Base-by-base conservation (phyloP, 2,888 invertebrate genomes). In the Sycophila texana region DNA sequence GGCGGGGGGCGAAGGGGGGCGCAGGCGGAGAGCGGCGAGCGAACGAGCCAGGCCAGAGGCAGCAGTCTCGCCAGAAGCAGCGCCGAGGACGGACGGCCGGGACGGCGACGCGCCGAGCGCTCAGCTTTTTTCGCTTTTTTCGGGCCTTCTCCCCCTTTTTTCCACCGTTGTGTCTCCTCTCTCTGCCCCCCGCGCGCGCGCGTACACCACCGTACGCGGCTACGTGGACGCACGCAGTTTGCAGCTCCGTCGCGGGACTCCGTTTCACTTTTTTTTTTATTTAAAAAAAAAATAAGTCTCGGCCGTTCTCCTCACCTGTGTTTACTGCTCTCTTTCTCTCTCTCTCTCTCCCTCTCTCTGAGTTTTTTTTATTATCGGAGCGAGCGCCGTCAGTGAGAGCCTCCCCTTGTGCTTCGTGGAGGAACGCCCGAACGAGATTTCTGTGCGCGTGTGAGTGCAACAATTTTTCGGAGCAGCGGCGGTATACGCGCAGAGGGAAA, bases 41-140 rank as follows among this genome's bases (percentile, higher is more conserved):
- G 61, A 60, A 4, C 55, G 57, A 65, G 63, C 20, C 66, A n/a
- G 18, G 60, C 30, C 61, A 57, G 16, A 12, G 22, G 22, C 49
- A 72, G 22, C 89, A 89, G 90, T 89, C 87, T 88, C 87, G 87
- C 86, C 88, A 87, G 72, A n/a, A 75, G 72, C 67, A 57, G 87
- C 87, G 86, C 85, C 86, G 88, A 87, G 86, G 84, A 85, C 85
- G 88, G 86, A 87, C 39, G 39, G 71, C 65, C 72, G 74, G 73
- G 53, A n/a, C 53, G 53, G 53, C 53, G 14, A 39, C 63, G 71
- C 74, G 39, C 39, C 39, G 61, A 67, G 60, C 71, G 55, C 74
- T 58, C 53, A 74, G 70, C 80, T 74, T 77, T 65, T 60, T 74
- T 72, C 70, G 68, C 80, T 68, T 77, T 67, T 74, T 76, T 77